Evolutionary conservation across 2,797 vertebrate species (phyloP).

Genomic region (Buceros bicornis): DNA sequence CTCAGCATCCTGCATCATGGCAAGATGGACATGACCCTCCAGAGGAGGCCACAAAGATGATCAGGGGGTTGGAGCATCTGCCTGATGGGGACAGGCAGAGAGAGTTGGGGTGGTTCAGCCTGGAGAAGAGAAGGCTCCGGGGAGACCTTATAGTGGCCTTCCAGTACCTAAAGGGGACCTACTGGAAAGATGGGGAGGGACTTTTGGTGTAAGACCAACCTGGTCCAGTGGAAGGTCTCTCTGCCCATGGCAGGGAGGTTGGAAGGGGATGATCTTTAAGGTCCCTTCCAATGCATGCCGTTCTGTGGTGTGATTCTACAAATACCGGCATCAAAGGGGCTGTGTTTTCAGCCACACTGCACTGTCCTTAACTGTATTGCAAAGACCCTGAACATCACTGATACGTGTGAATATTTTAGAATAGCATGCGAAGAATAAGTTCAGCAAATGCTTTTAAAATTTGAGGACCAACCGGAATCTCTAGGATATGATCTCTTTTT

Average conservation of each 20-base stretch:
- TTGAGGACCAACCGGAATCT: not conserved
- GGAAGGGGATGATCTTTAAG: not conserved
- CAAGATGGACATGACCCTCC: not conserved
- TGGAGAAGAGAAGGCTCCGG: no score
- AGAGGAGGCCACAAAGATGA: not conserved
- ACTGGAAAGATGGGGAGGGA: no score
- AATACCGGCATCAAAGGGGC: not conserved
- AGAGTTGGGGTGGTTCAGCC: no score
- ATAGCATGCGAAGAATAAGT: not conserved
- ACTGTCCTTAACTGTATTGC: not conserved
- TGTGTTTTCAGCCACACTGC: not conserved
- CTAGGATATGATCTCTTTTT: not conserved
- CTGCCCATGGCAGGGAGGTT: rapidly evolving
- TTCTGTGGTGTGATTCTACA: not conserved
- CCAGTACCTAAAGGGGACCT: no score
- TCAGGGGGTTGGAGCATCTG: not conserved
- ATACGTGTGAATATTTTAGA: constrained; percentile 3
- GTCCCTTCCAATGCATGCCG: not conserved
- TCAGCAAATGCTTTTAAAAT: not conserved
- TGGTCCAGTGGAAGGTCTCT: not conserved
- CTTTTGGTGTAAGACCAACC: not conserved
- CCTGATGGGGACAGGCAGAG: not conserved
- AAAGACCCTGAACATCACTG: not conserved
- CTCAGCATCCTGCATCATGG: not conserved
- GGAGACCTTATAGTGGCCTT: no score